Conservation (phyloP, 1,140 invertebrate genomes). For the fruit fly (Drosophila melanogaster) region DNA sequence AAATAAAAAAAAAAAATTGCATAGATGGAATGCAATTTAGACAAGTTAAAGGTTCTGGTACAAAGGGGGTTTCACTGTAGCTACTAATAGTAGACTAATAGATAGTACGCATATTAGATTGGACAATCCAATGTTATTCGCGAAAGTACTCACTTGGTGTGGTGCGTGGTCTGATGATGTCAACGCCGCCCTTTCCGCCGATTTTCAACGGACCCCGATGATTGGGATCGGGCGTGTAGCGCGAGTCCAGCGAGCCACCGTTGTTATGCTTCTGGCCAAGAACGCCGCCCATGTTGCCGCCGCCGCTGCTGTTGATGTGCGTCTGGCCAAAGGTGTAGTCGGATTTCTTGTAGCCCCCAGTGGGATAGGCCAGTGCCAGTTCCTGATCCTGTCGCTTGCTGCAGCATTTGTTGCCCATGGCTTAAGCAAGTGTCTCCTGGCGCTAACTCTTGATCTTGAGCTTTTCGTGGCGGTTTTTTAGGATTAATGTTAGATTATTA, state of each 20-base stretch:
- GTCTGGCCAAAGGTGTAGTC: constrained; percentile 86
- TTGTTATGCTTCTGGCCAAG: constrained; percentile 86
- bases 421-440: constrained; percentile 12
- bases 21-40: background rate
- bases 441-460: constrained; percentile 8
- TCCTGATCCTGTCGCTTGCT: constrained; percentile 90
- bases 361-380: constrained; percentile 86
- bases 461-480: constrained; percentile 1
- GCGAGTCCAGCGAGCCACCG: constrained; percentile 89
- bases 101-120: constrained; percentile 18
- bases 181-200: constrained; percentile 87
- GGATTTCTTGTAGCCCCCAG: constrained; percentile 89
- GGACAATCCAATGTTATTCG: background rate
- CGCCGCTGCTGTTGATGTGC: constrained; percentile 72
- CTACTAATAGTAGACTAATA: constrained; percentile 49
- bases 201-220: constrained; percentile 87
- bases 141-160: constrained; percentile 87
- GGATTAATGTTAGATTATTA: constrained; percentile 8
- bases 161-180: constrained; percentile 89
- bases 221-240: constrained; percentile 92
- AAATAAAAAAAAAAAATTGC: too few relatives aligned
- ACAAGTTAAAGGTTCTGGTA: background rate
- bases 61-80: constrained; percentile 10
- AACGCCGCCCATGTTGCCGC: constrained; percentile 50
- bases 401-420: constrained; percentile 86